Conservation (phyloP, 2,113 vertebrate species). For the Vidua macroura region DNA sequence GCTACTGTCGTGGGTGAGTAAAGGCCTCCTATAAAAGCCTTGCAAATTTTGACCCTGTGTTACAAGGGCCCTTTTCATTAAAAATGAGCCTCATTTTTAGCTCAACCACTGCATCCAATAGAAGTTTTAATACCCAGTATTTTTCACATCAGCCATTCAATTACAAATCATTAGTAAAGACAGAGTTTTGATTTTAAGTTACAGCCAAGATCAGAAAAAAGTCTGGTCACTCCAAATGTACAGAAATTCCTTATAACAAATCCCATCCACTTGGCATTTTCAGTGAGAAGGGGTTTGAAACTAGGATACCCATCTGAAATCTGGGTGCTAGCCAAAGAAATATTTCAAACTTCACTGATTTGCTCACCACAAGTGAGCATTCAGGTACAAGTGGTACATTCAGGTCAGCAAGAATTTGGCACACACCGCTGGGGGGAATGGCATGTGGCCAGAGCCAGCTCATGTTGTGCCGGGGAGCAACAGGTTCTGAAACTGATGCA, state of each 20-base stretch:
- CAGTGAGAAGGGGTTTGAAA: neutral
- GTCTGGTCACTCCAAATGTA: neutral
- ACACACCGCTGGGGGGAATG: neutral
- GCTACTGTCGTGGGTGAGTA: neutral
- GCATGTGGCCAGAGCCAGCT: neutral
- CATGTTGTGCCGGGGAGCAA: neutral
- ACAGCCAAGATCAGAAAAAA: neutral
- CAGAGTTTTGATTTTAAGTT: neutral
- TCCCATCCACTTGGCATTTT: neutral
- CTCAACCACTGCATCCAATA: neutral
- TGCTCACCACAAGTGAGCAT: neutral
- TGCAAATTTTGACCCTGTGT: rapidly evolving
- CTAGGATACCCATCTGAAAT: neutral
- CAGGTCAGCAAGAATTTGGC: neutral
- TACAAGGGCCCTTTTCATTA: neutral
- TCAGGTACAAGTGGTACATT: neutral
- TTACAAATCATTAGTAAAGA: neutral
- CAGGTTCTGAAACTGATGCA: neutral
- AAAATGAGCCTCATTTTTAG: neutral
- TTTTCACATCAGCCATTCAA: neutral
- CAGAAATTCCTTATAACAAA: neutral
- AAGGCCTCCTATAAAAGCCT: neutral
- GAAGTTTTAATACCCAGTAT: neutral
- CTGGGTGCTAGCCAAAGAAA: neutral
- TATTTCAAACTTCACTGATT: neutral